Conservation (phyloP, 2,888 invertebrate species). For the Malthinus flaveolus region DNA sequence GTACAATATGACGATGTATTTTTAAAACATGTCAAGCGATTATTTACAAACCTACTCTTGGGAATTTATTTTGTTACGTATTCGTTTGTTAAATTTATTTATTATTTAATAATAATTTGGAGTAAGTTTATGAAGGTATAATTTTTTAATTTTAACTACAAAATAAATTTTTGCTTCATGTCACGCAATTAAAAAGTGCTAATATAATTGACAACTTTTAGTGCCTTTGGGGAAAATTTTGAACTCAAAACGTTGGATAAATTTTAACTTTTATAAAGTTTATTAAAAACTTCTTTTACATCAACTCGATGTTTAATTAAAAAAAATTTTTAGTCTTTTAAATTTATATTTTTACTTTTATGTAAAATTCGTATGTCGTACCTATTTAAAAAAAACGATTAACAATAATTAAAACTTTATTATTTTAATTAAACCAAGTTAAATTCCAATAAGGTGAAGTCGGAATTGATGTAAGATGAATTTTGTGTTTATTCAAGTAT, state of each 20-base stretch:
- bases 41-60: conserved; percentile 18
- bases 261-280: conserved; percentile 23
- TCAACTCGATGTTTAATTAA: background rate
- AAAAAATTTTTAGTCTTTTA: background rate
- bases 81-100: conserved; percentile 13
- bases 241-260: conserved; percentile 19
- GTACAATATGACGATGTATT: conserved; percentile 20
- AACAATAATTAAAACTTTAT: background rate
- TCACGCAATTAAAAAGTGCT: conserved; percentile 21
- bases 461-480: no score
- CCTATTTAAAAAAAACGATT: background rate
- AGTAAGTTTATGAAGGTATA: conserved; percentile 13
- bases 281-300: conserved; percentile 9
- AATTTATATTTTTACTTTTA: background rate
- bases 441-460: background rate
- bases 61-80: conserved; percentile 14
- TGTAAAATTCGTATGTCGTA: background rate
- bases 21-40: conserved; percentile 22
- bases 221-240: conserved; percentile 22
- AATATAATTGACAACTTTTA: conserved; percentile 25
- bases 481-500: no score
- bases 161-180: conserved; percentile 25
- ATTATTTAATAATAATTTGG: conserved; percentile 11
- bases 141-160: conserved; percentile 24
- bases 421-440: background rate